Percentiles rank a stretch among this genome's conserved stretches.
Evolutionary conservation across 1,140 invertebrate genomes (phyloP).

Genomic region (Magallana angulata): DNA sequence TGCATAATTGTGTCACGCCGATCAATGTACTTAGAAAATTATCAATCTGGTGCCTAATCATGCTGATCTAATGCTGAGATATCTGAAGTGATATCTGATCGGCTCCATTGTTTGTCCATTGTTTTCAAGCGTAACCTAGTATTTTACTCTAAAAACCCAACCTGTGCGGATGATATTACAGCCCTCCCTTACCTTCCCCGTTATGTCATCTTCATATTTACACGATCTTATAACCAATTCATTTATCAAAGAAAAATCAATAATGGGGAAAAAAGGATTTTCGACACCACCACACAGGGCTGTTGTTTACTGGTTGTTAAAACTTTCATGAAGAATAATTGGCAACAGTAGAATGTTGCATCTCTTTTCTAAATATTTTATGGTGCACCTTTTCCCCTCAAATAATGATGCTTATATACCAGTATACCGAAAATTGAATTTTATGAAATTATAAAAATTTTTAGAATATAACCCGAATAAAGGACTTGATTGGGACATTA

Average conservation of each 20-base stretch:
- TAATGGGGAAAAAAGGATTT: background rate
- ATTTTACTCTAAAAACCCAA: background rate
- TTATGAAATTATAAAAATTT: too few species aligned
- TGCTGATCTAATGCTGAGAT: constrained; percentile 19
- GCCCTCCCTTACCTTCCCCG: background rate
- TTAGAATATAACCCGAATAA: too few species aligned
- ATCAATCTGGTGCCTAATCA: constrained; percentile 12
- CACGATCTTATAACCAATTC: constrained; percentile 15
- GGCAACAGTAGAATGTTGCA: background rate
- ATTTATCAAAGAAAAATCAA: constrained; percentile 30
- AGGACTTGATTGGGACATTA: too few species aligned
- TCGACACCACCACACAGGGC: background rate
- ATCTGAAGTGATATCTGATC: constrained; percentile 29
- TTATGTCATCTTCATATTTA: background rate
- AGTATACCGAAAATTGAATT: background rate
- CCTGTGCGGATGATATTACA: background rate
- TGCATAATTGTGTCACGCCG: background rate
- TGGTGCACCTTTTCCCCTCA: background rate
- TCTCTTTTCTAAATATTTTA: background rate
- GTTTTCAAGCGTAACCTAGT: constrained; percentile 10
- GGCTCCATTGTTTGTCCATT: background rate
- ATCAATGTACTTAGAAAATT: constrained; percentile 14
- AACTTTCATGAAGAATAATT: background rate
- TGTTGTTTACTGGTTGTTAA: background rate
- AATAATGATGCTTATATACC: background rate